phyloP scores from a whole-genome alignment of 92 coral and sea anemone genomes.

The Umimayanthus chanpuru region DNA sequence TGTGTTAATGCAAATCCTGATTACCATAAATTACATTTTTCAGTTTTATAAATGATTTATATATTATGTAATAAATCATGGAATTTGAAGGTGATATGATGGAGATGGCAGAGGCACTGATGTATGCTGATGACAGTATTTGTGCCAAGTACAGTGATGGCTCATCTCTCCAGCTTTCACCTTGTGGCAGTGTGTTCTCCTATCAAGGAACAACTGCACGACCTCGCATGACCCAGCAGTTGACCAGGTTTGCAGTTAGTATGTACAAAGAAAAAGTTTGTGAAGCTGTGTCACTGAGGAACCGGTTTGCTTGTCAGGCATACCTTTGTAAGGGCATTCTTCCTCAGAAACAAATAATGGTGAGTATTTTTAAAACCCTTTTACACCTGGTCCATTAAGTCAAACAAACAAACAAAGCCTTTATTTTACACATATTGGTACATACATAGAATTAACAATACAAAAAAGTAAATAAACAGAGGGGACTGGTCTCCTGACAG shows the following conservation, averaged over 20 bases:
- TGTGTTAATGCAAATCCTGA: no score
- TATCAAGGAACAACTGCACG: constrained; percentile 44
- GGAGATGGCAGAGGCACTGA: constrained; percentile 45
- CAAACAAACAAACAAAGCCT: no score
- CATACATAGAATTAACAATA: no score
- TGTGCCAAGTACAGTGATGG: constrained; percentile 73
- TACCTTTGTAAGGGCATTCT: constrained; percentile 76
- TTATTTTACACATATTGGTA: no score
- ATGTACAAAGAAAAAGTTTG: constrained; percentile 56
- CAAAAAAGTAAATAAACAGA: no score
- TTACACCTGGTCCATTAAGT: not conserved
- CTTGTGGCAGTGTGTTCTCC: constrained; percentile 79
- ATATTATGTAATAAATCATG: no score
- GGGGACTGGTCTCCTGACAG: no score
- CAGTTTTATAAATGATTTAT: not conserved
- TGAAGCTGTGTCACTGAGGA: constrained; percentile 71
- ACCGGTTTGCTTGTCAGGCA: constrained; percentile 76
- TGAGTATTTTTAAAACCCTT: not conserved
- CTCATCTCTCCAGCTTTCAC: constrained; percentile 73
- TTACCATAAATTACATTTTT: no score
- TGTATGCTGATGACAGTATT: constrained; percentile 73
- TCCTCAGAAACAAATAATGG: constrained; percentile 53
- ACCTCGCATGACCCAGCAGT: constrained; percentile 58
- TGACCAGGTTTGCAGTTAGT: constrained; percentile 79
- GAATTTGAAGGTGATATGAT: not conserved